Percentiles rank a stretch among this genome's conserved stretches.
Evolutionary conservation across 2,888 invertebrate genomes (phyloP).

Genomic region (Nephrotoma flavescens): DNA sequence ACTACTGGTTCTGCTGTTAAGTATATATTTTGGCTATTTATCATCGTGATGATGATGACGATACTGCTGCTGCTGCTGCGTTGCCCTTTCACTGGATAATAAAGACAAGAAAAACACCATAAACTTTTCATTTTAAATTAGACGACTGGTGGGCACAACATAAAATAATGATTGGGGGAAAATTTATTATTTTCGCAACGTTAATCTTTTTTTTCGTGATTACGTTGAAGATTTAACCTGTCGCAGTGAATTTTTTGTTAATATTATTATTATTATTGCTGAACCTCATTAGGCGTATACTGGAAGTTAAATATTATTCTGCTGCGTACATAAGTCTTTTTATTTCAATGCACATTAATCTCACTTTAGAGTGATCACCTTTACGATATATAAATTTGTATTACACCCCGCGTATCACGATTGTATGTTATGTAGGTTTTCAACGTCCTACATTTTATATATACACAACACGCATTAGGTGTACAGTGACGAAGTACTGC

Average conservation of each 20-base stretch:
- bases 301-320: not conserved
- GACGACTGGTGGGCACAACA: not conserved
- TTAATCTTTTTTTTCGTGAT: not conserved
- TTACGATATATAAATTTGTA: too few relatives aligned
- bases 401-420: too few relatives aligned
- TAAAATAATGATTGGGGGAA: not conserved
- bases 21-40: not conserved
- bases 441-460: too few relatives aligned
- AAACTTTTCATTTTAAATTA: not conserved
- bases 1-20: not conserved
- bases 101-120: not conserved
- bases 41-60: not conserved
- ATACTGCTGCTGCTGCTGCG: not conserved
- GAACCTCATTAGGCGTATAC: not conserved
- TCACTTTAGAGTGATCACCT: too few relatives aligned
- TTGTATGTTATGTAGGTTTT: too few relatives aligned
- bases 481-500: too few relatives aligned
- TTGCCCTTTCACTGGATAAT: not conserved
- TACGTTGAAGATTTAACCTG: not conserved
- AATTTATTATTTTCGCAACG: not conserved
- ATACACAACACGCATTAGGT: too few relatives aligned
- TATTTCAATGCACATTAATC: too few relatives aligned
- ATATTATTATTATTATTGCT: not conserved
- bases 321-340: not conserved
- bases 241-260: not conserved